Base-by-base conservation (phyloP, 1,140 invertebrate species). In the Pachypsylla venusta region DNA sequence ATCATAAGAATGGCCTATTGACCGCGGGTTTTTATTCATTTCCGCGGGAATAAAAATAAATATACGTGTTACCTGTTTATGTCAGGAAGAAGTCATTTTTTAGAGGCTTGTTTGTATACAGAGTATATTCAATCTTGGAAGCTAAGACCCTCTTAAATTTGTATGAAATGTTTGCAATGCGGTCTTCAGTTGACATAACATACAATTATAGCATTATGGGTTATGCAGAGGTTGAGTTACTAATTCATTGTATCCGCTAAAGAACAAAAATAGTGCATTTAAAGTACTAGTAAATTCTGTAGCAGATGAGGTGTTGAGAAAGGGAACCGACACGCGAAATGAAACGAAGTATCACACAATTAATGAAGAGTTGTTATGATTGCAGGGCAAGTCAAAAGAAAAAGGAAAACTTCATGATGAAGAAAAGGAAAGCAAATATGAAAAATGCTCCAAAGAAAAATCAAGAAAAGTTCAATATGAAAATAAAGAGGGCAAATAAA, bases 371-470 rank as follows among this genome's bases (percentile, higher is more conserved):
- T 35, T 35, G 30, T n/a, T 35, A 10, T 7, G 7, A 19, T 48
- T 48, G 4, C 42, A 48, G 42, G 42, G 42, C 42, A 48, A 4
- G 22, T 4, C 42, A 48, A 19, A 48, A 48, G 42, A 48, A 48
- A 22, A 48, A 48, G 16, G 42, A 48, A 48, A 48, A 48, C 42
- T 48, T 48, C 16, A 48, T 48, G 42, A 48, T 10, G 10, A 55
- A 55, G 10, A 55, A 55, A 55, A 2, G 26, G 25, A 55, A 55
- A 22, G 54, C 24, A 10, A 55, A 55, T 26, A 28, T 26, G 54
- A 28, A 55, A 25, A 26, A 26, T 25, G 26, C 4, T 5, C 24
- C 54, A 4, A 55, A 55, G 26, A 55, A 25, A 28, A 55, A 22
- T 14, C 10, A 55, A 25, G 24, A 55, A 25, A 24, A 25, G 25